Percentiles rank a stretch among this genome's conserved stretches.
Conservation (phyloP, 2,113 vertebrate genomes). For the Cepphus grylle region DNA sequence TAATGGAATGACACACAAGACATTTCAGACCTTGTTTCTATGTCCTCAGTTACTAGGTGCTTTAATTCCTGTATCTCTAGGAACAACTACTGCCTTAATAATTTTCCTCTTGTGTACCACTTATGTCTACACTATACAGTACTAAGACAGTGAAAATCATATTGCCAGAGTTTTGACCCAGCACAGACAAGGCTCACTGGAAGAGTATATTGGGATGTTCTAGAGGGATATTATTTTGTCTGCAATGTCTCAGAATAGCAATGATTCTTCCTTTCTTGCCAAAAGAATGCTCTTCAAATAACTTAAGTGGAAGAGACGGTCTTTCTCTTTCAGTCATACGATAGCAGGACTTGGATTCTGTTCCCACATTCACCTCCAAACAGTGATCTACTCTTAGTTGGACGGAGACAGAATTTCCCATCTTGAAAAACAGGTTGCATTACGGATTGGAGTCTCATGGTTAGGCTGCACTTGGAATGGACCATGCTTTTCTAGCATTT, state of each 20-base stretch:
- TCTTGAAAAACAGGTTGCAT: neutral
- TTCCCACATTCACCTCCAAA: neutral
- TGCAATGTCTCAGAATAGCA: slow-evolving; percentile 11
- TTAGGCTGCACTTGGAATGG: neutral
- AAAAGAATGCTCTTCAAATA: slow-evolving; percentile 16
- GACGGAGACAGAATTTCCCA: neutral
- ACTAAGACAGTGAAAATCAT: neutral
- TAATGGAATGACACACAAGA: neutral
- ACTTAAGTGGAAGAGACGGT: neutral
- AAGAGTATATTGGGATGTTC: neutral
- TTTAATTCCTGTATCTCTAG: neutral
- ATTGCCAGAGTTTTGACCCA: neutral
- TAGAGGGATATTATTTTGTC: neutral
- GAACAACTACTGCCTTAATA: neutral
- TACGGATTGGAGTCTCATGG: neutral
- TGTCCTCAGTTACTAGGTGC: neutral
- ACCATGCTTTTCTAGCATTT: neutral
- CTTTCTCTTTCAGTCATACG: neutral
- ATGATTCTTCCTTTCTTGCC: neutral
- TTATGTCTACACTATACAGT: neutral
- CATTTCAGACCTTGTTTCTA: neutral
- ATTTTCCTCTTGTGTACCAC: neutral
- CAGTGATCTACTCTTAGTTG: neutral
- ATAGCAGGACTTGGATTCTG: neutral
- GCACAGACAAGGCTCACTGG: neutral